Base-by-base conservation (phyloP, 2,888 invertebrate genomes). In the Troglohyphantes excavatus region DNA sequence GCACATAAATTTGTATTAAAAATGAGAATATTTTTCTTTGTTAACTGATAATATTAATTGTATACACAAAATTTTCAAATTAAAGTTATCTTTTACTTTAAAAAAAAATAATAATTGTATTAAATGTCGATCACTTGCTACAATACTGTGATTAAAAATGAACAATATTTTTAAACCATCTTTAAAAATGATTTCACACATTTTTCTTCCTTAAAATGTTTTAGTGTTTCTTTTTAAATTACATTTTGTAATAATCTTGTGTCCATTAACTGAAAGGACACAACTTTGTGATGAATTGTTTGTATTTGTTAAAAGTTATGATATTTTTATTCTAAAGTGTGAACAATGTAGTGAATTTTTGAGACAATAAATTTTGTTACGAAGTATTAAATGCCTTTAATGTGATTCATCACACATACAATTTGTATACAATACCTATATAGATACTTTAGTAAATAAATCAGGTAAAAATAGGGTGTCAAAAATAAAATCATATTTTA, bases 361-460 rank as follows among this genome's bases (percentile, higher is more conserved):
- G n/a, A 53, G 53, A 53, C 53, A 53, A 53, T 53, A 53, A 53
- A 53, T 53, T 53, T 53, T 53, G 53, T 13, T n/a, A 53, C n/a
- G 13, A 53, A 53, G 13, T n/a, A 53, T n/a, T 1, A 13, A 13
- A 13, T n/a, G 2, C n/a, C n/a, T 53, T 39, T 39, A 39, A 11
- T 39, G n/a, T n/a, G n/a, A n/a, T n/a, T n/a, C n/a, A n/a, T n/a
- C n/a, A n/a, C n/a, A n/a, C n/a, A n/a, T n/a, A n/a, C n/a, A n/a
- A n/a, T n/a, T n/a, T n/a, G n/a, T n/a, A n/a, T n/a, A n/a, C n/a
- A n/a, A n/a, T n/a, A n/a, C n/a, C n/a, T n/a, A n/a, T n/a, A n/a
- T n/a, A n/a, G n/a, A n/a, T n/a, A n/a, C n/a, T n/a, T n/a, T n/a
- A n/a, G n/a, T n/a, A n/a, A n/a, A n/a, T n/a, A n/a, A n/a, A n/a